Evolutionary conservation across 2,888 invertebrate genomes (phyloP).

Genomic region (Idaea biselata): DNA sequence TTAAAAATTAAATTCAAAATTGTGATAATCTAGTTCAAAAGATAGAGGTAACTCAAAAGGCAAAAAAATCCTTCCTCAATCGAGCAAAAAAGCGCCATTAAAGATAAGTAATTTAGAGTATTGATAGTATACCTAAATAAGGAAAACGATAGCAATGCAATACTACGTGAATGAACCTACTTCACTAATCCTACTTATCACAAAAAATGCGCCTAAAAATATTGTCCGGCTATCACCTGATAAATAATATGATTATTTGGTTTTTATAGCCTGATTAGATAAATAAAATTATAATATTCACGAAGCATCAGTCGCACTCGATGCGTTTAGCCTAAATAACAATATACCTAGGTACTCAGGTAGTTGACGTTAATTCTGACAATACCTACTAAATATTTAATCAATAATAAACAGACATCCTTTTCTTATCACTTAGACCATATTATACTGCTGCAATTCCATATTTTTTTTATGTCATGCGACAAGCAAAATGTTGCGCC

Average conservation of each 20-base stretch:
- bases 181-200: background rate
- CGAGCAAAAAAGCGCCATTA: background rate
- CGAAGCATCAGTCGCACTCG: background rate
- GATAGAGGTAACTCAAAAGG: background rate
- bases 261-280: background rate
- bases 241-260: background rate
- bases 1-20: no score
- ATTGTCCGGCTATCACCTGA: background rate
- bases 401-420: background rate
- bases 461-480: background rate
- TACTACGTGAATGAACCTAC: background rate
- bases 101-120: background rate
- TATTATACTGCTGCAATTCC: background rate
- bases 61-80: background rate
- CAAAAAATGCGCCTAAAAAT: background rate
- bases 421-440: background rate
- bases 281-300: background rate
- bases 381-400: background rate
- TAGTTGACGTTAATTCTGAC: background rate
- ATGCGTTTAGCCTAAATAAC: background rate
- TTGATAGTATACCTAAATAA: background rate
- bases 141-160: background rate
- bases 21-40: background rate
- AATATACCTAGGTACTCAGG: background rate
- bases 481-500: background rate